These are phyloP conservation scores for Pemphigus obesinymphae DNA, from an alignment of 1,140 invertebrate genomes.

Conservation along the genomic window DNA sequence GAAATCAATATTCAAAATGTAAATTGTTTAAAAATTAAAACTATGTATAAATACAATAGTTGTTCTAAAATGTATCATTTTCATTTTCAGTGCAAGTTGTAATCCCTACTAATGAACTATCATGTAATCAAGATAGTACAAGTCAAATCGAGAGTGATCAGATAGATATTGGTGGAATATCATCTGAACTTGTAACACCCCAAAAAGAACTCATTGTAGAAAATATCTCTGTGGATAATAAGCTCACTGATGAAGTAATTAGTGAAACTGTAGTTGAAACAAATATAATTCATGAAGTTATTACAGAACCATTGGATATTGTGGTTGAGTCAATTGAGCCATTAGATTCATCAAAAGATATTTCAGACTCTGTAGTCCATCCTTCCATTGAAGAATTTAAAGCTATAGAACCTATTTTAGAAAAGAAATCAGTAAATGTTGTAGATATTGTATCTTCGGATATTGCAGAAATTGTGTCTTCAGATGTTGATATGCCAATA, in stretches of 20 bases:
- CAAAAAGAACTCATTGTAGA: slow-evolving; percentile 1
- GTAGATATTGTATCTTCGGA: background rate
- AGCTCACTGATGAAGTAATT: background rate
- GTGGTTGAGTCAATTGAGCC: background rate
- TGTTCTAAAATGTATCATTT: background rate
- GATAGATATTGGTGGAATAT: background rate
- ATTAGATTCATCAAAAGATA: background rate
- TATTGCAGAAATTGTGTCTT: background rate
- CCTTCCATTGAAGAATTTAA: background rate
- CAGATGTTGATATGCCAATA: slow-evolving; percentile 13
- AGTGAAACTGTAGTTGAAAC: background rate
- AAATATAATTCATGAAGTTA: background rate
- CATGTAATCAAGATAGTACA: background rate
- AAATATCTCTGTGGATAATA: background rate
- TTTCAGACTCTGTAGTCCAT: background rate
- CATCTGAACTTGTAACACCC: background rate
- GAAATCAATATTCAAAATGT: no score
- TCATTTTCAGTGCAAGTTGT: slow-evolving; percentile 13
- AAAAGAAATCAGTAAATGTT: background rate
- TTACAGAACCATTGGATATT: background rate
- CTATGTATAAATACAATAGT: background rate
- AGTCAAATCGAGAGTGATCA: background rate
- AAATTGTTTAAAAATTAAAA: no score
- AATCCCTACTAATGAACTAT: background rate
- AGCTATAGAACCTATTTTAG: background rate